Evolutionary conservation across 2,113 vertebrate genomes (phyloP).

Genomic region (Takifugu flavidus): DNA sequence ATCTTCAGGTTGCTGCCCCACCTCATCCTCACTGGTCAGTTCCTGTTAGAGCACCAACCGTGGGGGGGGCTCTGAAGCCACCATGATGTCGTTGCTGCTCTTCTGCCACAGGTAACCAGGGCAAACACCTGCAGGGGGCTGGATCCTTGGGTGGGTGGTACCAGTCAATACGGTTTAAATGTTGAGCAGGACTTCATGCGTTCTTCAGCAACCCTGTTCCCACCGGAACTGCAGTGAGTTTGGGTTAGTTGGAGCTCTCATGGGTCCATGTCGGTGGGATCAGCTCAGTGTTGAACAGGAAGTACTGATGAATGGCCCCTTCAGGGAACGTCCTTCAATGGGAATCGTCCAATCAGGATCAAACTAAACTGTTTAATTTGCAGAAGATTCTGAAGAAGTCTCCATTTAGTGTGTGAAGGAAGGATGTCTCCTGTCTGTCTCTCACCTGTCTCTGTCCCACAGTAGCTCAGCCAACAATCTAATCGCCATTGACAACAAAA

Average conservation of each 20-base stretch:
- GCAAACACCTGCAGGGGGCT: background rate
- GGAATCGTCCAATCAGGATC: too few species aligned
- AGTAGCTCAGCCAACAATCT: slow-evolving; percentile 72
- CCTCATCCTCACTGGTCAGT: slow-evolving; percentile 26
- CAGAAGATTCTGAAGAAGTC: background rate
- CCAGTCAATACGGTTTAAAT: too few species aligned
- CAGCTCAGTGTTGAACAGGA: too few species aligned
- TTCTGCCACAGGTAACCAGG: slow-evolving; percentile 50
- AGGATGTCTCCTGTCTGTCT: slow-evolving; percentile 7
- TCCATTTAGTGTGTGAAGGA: background rate
- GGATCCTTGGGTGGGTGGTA: too few species aligned
- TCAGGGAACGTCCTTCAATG: too few species aligned
- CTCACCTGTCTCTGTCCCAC: slow-evolving; percentile 30
- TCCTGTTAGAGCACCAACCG: background rate
- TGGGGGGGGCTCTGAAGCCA: slow-evolving; percentile 20
- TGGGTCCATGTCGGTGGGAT: too few species aligned
- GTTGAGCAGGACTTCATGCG: too few species aligned
- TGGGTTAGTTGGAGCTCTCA: too few species aligned
- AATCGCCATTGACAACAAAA: slow-evolving; percentile 81
- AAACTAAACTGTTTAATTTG: background rate
- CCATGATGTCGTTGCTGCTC: slow-evolving; percentile 45
- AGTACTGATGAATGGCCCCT: too few species aligned
- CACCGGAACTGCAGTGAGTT: too few species aligned
- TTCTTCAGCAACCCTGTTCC: too few species aligned
- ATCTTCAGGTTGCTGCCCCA: background rate